A percentile compares a stretch with the other conserved stretches of the same genome.
phyloP scores from a whole-genome alignment of 2,888 invertebrate species.

The Andricus curvator region DNA sequence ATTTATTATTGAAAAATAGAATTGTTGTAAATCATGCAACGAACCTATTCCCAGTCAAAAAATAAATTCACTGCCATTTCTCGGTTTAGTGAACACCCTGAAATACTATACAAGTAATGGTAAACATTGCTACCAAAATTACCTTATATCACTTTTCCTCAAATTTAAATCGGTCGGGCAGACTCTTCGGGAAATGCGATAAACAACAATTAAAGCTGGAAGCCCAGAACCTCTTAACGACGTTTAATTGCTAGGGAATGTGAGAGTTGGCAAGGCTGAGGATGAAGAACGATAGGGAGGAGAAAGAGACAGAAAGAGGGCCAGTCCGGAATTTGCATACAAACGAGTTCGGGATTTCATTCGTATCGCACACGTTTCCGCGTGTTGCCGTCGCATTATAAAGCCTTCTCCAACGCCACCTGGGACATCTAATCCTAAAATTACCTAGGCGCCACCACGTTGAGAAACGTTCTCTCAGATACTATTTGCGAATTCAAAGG shows the following conservation, averaged over 20 bases:
- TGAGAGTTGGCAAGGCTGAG: constrained; percentile 49
- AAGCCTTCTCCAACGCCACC: constrained; percentile 34
- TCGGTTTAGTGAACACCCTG: too few relatives aligned
- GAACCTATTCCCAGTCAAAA: too few relatives aligned
- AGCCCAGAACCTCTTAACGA: constrained; percentile 64
- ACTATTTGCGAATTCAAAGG: constrained; percentile 9
- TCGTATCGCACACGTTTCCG: constrained; percentile 54
- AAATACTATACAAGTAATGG: too few relatives aligned
- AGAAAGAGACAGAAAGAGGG: constrained; percentile 44
- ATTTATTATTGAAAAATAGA: too few relatives aligned
- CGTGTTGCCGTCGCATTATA: constrained; percentile 33
- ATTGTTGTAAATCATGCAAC: too few relatives aligned
- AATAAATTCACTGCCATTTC: too few relatives aligned
- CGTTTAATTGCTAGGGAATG: constrained; percentile 65
- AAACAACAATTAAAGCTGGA: constrained; percentile 67
- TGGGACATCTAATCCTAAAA: constrained; percentile 39
- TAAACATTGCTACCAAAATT: too few relatives aligned
- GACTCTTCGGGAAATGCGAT: constrained; percentile 51
- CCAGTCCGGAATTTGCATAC: constrained; percentile 67
- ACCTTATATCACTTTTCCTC: constrained; percentile 2
- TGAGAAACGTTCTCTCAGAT: constrained; percentile 8
- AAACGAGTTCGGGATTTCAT: constrained; percentile 72
- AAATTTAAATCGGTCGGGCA: constrained; percentile 13
- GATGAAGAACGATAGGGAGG: constrained; percentile 41
- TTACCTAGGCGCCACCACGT: constrained; percentile 14